Conservation (phyloP, 2,888 invertebrate species). For the Lasioglossum malachurum region DNA sequence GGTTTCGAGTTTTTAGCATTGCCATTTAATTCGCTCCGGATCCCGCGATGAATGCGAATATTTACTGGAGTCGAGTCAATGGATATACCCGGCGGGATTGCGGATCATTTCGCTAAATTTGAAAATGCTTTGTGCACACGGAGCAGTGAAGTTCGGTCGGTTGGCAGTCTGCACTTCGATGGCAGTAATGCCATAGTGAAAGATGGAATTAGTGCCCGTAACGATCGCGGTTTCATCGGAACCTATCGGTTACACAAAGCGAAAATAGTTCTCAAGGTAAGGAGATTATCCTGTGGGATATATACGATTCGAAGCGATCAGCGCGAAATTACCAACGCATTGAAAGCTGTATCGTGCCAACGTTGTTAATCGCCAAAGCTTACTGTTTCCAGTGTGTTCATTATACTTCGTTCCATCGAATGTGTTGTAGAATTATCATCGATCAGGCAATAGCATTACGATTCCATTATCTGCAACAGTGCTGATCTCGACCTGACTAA, state of each 20-base stretch:
- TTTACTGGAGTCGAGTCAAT: not conserved
- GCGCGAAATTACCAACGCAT: slow-evolving; percentile 46
- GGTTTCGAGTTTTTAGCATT: not conserved
- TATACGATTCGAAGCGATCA: slow-evolving; percentile 40
- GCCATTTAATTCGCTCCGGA: not conserved
- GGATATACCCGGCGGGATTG: not conserved
- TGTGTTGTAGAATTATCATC: slow-evolving; percentile 53
- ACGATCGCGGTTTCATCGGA: slow-evolving; percentile 1
- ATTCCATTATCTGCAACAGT: slow-evolving; percentile 48
- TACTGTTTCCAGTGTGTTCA: slow-evolving; percentile 48
- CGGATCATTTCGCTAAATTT: not conserved
- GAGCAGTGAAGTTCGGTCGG: no score
- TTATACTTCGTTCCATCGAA: slow-evolving; percentile 55
- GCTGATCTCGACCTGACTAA: slow-evolving; percentile 28
- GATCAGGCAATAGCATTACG: slow-evolving; percentile 54
- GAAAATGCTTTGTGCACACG: not conserved
- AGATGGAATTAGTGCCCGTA: slow-evolving; percentile 2
- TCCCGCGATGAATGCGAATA: not conserved
- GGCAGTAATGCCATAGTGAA: not conserved
- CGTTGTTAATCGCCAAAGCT: slow-evolving; percentile 61
- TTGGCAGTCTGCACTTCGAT: not conserved
- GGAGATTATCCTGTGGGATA: slow-evolving; percentile 43
- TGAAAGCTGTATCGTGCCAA: slow-evolving; percentile 30
- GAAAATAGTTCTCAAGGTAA: slow-evolving; percentile 38
- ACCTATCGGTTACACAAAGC: slow-evolving; percentile 13